Percentiles rank a stretch among this genome's conserved stretches.
Evolutionary conservation across 2,113 vertebrate genomes (phyloP).

Genomic region (Cebus imitator): DNA sequence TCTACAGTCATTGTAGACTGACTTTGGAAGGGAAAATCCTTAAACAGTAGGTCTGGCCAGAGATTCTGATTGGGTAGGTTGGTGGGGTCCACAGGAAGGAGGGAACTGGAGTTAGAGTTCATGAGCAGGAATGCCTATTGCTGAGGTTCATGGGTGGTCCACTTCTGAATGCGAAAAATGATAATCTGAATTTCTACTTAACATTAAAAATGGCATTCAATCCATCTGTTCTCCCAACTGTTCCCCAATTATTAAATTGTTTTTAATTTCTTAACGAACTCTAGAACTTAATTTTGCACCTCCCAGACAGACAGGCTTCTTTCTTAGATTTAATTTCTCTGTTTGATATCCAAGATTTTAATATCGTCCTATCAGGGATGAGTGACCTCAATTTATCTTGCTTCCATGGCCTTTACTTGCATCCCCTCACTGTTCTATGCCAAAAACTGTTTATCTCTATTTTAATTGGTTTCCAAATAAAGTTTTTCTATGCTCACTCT

Average conservation of each 20-base stretch:
- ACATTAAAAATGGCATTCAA: neutral
- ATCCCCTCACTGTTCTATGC: neutral
- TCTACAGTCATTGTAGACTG: neutral
- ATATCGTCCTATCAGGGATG: neutral
- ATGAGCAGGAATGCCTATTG: neutral
- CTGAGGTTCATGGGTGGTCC: neutral
- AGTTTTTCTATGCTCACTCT: neutral
- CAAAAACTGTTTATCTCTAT: neutral
- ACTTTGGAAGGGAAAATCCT: neutral
- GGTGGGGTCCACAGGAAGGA: too few relatives aligned
- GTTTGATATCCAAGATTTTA: neutral
- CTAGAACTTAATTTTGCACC: neutral
- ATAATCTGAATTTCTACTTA: neutral
- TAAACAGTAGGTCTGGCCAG: neutral
- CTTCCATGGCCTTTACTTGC: neutral
- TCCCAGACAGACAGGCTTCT: neutral
- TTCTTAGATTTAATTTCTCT: neutral
- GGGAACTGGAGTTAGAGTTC: neutral
- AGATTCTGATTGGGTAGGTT: neutral
- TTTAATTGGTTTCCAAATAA: neutral
- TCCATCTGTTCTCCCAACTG: neutral
- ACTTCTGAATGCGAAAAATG: neutral
- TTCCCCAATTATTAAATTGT: neutral
- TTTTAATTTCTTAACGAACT: slow-evolving; percentile 1
- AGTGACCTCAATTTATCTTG: neutral